Conservation (phyloP, 2,113 vertebrate species). For the Ramphastos sulfuratus region DNA sequence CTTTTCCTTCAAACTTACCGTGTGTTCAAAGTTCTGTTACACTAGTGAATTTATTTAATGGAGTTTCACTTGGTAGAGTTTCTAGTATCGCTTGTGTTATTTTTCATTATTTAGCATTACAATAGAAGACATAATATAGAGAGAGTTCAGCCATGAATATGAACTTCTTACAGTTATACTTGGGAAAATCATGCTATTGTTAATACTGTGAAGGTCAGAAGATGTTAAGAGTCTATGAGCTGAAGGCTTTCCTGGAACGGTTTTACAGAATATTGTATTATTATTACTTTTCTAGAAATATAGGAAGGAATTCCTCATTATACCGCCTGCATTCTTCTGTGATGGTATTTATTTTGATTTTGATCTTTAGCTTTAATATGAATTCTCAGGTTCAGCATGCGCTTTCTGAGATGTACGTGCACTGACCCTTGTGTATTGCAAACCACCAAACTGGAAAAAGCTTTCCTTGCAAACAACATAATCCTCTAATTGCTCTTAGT, state of each 20-base stretch:
- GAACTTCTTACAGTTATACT: not conserved
- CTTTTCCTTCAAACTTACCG: not conserved
- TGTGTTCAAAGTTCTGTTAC: not conserved
- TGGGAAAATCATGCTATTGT: not conserved
- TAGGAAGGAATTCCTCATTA: not conserved
- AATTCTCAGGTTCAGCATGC: not conserved
- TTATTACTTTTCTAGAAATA: not conserved
- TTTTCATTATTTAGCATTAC: not conserved
- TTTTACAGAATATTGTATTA: not conserved
- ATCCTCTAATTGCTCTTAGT: not conserved
- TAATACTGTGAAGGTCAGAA: not conserved
- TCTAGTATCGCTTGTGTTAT: not conserved
- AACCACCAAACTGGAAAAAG: not conserved
- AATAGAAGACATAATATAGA: not conserved
- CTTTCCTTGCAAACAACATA: not conserved
- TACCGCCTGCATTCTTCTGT: not conserved
- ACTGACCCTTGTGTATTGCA: not conserved
- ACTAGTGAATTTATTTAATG: not conserved
- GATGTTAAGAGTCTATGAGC: not conserved
- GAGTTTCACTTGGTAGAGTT: not conserved
- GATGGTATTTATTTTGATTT: not conserved
- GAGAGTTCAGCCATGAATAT: not conserved
- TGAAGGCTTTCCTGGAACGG: not conserved
- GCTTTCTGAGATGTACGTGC: not conserved
- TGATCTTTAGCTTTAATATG: not conserved